phyloP scores from a whole-genome alignment of 1,140 invertebrate species.

The Prorops nasuta region DNA sequence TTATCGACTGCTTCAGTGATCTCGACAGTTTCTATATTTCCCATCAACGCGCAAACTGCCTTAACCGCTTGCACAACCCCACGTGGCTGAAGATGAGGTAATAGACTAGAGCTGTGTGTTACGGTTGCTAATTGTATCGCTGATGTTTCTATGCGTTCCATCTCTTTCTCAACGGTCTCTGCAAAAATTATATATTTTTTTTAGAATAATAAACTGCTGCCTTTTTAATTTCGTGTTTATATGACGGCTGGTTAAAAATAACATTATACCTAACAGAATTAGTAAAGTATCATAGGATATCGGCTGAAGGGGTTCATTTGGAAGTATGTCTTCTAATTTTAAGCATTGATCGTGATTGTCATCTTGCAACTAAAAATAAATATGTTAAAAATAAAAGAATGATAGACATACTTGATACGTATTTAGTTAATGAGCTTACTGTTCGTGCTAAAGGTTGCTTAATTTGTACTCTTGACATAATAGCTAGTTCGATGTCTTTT shows the following conservation, averaged over 20 bases:
- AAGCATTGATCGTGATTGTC: conserved; percentile 71
- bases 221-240: not conserved
- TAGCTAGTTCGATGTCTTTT: conserved; percentile 80
- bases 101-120: conserved; percentile 49
- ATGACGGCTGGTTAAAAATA: too few species aligned
- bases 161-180: conserved; percentile 81
- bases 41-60: conserved; percentile 84
- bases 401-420: not conserved
- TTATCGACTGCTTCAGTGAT: conserved; percentile 73
- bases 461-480: conserved; percentile 67
- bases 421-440: conserved; percentile 51
- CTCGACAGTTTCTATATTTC: conserved; percentile 83
- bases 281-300: conserved; percentile 76
- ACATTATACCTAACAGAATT: conserved; percentile 70
- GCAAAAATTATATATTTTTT: conserved; percentile 13
- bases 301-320: conserved; percentile 68
- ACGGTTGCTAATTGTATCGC: conserved; percentile 59
- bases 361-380: conserved; percentile 61
- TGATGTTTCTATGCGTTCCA: conserved; percentile 70
- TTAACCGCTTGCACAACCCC: conserved; percentile 86
- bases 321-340: conserved; percentile 72
- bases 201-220: conserved; percentile 1
- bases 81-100: conserved; percentile 59
- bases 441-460: conserved; percentile 68
- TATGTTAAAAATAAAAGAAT: not conserved